Conservation (phyloP, 2,797 vertebrate species). For the Sebastes kiyomatsui region DNA sequence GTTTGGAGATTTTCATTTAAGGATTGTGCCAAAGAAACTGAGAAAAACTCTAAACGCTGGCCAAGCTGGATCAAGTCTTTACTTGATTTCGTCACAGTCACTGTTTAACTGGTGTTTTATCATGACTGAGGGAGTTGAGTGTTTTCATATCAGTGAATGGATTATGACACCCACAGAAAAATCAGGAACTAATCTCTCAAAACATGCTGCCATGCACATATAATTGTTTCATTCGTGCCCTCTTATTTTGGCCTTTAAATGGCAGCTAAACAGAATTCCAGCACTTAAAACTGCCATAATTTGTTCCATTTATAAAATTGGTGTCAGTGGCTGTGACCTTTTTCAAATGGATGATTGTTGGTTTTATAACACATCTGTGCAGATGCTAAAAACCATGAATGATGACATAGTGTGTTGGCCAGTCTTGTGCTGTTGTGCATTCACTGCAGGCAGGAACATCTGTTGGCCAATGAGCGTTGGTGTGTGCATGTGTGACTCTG, state of each 20-base stretch:
- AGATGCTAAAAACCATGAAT: background rate
- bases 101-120: background rate
- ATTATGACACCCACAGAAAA: constrained; percentile 15
- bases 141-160: constrained; percentile 25
- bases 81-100: background rate
- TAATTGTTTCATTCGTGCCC: background rate
- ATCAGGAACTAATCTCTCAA: background rate
- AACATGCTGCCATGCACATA: background rate
- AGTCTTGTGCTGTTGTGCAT: constrained; percentile 9
- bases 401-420: constrained; percentile 12
- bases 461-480: background rate
- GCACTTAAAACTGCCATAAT: background rate
- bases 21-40: background rate
- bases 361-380: constrained; percentile 29
- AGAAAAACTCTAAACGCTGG: background rate
- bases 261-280: background rate
- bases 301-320: constrained; percentile 2
- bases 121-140: background rate
- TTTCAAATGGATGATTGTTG: constrained; percentile 23
- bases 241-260: constrained; percentile 15
- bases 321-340: constrained; percentile 1
- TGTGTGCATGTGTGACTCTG: background rate
- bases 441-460: constrained; percentile 20
- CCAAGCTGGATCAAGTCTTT: background rate
- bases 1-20: background rate